Base-by-base conservation (phyloP, 2,797 vertebrate genomes). In the Carapus acus region DNA sequence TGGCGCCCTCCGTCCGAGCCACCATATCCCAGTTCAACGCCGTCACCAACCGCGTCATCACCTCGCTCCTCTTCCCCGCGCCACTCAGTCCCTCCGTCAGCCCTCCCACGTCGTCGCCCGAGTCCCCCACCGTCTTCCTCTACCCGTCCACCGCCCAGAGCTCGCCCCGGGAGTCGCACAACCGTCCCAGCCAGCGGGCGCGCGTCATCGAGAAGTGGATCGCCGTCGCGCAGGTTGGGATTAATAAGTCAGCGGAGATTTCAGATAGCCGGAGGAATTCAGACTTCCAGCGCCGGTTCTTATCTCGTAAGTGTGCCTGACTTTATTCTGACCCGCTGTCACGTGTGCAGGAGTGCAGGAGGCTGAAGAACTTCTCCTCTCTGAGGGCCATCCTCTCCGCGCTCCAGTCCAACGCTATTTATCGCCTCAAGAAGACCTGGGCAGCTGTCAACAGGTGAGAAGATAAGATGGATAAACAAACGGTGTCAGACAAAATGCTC, bases 11-110 rank as follows among this genome's bases (percentile, higher is more conserved):
- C 0, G 88, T 96, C 54, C 89, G 92, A 0, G 93, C 93, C 81
- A 96, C 93, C 2, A 91, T 96, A 47, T 85, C 88, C 44, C 93
- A 94, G 82, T 96, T 96, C 77, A 96, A 96, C 52, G 64, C 83
- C 0, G 81, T 94, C 76, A 91, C 90, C 4, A 88, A 90, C 73
- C 83, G 88, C 6, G 91, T 94, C 76, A 91, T 92, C 77, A 88
- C 88, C 39, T 92, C 93, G 0, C 88, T 94, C 48, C 90, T 94
- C 6, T 89, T 75, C 43, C 80, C 71, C 1, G 29, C 71, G 46
- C 46, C 65, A 0, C 48, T 56, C 18, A 18, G 58, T 39, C 65
- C 75, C 4, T 33, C 53, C 41, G 56, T 77, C 16, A 72, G 80
- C 57, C 81, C 80, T 1, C 73, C 79, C 14, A 15, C 47, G 17